These are phyloP conservation scores for Himalopsyche phryganea DNA, from an alignment of 1,140 invertebrate species.

Conservation along the genomic window DNA sequence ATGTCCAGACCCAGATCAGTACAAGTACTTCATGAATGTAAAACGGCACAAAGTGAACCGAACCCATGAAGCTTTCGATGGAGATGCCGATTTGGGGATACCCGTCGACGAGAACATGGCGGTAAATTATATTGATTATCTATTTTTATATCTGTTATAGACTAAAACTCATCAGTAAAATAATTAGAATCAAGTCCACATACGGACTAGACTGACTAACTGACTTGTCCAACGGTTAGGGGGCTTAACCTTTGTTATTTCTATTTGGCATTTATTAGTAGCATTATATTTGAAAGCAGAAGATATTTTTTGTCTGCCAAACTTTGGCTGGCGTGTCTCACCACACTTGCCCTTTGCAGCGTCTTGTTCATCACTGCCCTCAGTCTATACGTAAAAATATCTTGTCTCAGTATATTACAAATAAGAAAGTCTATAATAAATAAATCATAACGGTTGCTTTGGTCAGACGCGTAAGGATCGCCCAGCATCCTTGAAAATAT, in stretches of 20 bases:
- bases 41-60: constrained; percentile 41
- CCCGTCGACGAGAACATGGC: constrained; percentile 23
- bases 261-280: too few species aligned
- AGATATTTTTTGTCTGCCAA: too few species aligned
- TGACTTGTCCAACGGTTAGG: neutral
- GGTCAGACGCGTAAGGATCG: too few species aligned
- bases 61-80: constrained; percentile 41
- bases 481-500: too few species aligned
- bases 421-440: too few species aligned
- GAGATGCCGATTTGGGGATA: constrained; percentile 10
- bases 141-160: neutral
- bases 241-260: neutral
- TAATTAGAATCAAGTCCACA: neutral
- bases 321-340: too few species aligned
- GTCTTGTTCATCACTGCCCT: too few species aligned
- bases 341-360: too few species aligned
- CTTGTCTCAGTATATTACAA: too few species aligned
- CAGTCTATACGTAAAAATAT: too few species aligned
- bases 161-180: neutral
- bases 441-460: too few species aligned
- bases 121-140: constrained; percentile 10
- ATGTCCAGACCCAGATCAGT: constrained; percentile 34
- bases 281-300: too few species aligned
- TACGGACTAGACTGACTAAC: neutral
- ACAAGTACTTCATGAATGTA: constrained; percentile 35